Evolutionary conservation across 1,140 invertebrate genomes (phyloP).

Genomic region (Pseudomyrmex cubaensis): DNA sequence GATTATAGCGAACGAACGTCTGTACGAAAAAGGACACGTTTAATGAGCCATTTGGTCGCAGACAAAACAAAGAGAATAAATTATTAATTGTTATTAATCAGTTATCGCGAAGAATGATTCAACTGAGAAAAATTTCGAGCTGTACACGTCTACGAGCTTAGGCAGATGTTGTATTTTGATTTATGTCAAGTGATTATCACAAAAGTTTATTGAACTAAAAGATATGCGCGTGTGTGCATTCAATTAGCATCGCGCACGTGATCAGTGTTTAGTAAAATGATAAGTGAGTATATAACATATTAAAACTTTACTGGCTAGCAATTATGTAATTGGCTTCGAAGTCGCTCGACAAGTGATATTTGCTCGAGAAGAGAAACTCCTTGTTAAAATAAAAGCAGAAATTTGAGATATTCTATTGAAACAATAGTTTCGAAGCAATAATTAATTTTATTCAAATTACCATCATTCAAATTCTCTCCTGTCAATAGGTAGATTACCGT

Average conservation of each 20-base stretch:
- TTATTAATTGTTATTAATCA: constrained; percentile 37
- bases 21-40: constrained; percentile 34
- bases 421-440: not conserved
- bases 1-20: not conserved
- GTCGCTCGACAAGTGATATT: too few relatives aligned
- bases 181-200: not conserved
- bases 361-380: too few relatives aligned
- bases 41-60: constrained; percentile 7
- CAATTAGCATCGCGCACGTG: not conserved
- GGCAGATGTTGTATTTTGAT: not conserved
- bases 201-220: constrained; percentile 20
- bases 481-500: not conserved
- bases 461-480: not conserved
- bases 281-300: not conserved
- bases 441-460: not conserved
- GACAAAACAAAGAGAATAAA: not conserved
- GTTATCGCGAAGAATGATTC: constrained; percentile 39
- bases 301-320: not conserved
- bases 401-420: not conserved
- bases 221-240: not conserved
- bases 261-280: constrained; percentile 3
- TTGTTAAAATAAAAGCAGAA: not conserved
- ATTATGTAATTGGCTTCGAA: not conserved
- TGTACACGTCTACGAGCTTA: not conserved
- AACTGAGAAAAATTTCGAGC: constrained; percentile 7